Conservation (phyloP, 2,797 vertebrate species). For the Crocodylus rhombifer region DNA sequence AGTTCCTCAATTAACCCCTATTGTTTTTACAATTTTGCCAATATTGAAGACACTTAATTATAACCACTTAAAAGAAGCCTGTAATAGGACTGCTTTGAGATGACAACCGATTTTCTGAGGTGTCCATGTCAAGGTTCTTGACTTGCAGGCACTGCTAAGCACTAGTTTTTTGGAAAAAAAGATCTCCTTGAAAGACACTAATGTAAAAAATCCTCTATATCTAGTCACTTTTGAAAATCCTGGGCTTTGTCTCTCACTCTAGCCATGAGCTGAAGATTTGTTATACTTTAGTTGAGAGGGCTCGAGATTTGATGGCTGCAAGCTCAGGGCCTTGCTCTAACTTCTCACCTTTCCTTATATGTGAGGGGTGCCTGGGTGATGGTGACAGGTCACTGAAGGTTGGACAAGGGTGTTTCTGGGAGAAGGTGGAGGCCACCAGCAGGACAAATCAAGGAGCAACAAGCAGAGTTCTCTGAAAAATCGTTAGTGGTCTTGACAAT, state of each 20-base stretch:
- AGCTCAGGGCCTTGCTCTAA: too few relatives aligned
- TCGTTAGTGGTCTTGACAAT: constrained; percentile 80
- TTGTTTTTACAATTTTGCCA: background rate
- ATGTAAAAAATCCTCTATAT: background rate
- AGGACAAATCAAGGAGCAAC: too few relatives aligned
- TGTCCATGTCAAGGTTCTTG: background rate
- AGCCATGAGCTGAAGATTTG: too few relatives aligned
- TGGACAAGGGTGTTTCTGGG: too few relatives aligned
- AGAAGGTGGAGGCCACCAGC: too few relatives aligned
- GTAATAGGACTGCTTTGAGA: background rate
- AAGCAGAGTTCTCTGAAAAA: constrained; percentile 80
- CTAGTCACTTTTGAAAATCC: background rate
- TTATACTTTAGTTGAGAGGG: too few relatives aligned
- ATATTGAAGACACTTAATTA: background rate
- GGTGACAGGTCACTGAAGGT: too few relatives aligned
- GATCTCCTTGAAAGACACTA: background rate
- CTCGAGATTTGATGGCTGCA: too few relatives aligned
- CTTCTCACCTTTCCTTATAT: too few relatives aligned
- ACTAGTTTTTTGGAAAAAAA: too few relatives aligned
- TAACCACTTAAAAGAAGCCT: background rate
- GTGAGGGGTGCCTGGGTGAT: too few relatives aligned
- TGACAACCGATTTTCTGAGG: background rate
- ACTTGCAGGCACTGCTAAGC: background rate
- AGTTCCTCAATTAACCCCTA: background rate
- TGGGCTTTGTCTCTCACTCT: background rate